Evolutionary conservation across 2,113 vertebrate species (phyloP), one percentile per base, ranked within the genome.

Genomic region (Gnathonemus longibarbis): DNA sequence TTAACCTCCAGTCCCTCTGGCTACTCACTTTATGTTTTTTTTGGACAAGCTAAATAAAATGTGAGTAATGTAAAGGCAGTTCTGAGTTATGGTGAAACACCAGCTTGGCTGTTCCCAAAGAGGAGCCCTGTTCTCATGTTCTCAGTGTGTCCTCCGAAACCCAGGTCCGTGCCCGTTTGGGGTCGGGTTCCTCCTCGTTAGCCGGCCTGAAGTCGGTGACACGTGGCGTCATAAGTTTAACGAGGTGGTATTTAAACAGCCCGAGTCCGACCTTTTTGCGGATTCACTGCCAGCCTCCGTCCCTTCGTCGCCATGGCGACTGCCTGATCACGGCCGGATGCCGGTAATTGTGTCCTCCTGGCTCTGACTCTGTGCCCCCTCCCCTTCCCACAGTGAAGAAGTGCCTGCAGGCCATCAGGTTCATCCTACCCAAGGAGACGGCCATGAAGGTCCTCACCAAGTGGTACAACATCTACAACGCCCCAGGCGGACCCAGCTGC

Each of bases 391-490:
- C 92, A 99, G 98, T 99, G 88, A 98, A 96, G 92, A 98, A 96
- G 45, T 99, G 98, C 90, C 96, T 99, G 84, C 97, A 97, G 94
- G 97, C 98, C 0, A 89, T 99, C 91, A 97, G 97, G 50, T 97
- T 97, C 90, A 97, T 99, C 91, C 94, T 99, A 86, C 98, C 98
- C 31, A 99, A 97, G 93, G 98, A 99, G 88, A 89, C 96, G 31
- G 98, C 98, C 0, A 97, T 99, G 92, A 98, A 99, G 95, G 96
- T 99, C 95, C 95, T 98, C 91, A 96, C 99, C 87, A 99, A 99
- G 93, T 99, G 98, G 98, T 99, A 99, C 92, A 99, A 97, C 58
- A 97, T 97, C 89, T 98, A 98, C 92, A 99, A 99, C 0, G 98
- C 98, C 1, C 98, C 98, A 0, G 98, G 98, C 11, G 98, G 98